These are phyloP conservation scores for Lepetodrilus schrolli DNA, from an alignment of 2,888 invertebrate species.

Conservation along the genomic window DNA sequence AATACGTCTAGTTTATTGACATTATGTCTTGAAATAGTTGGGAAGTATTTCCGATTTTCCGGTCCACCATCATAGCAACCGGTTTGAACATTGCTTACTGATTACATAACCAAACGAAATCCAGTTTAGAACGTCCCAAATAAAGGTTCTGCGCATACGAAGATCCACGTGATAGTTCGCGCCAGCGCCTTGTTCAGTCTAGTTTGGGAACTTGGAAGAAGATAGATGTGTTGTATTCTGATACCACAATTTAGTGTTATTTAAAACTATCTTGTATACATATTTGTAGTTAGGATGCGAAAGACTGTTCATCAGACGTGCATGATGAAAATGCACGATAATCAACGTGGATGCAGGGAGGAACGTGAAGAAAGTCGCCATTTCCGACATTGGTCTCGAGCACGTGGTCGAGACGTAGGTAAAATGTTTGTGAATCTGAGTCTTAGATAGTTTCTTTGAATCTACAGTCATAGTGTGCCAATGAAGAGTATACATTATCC, in stretches of 20 bases:
- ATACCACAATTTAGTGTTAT: too few relatives aligned
- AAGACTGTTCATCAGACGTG: too few relatives aligned
- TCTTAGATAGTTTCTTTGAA: background rate
- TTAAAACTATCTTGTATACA: too few relatives aligned
- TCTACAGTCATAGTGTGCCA: background rate
- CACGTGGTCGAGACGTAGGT: background rate
- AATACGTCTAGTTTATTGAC: too few relatives aligned
- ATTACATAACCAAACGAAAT: background rate
- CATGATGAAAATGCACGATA: too few relatives aligned
- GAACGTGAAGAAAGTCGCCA: too few relatives aligned
- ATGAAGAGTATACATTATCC: conserved; percentile 10
- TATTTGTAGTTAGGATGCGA: too few relatives aligned
- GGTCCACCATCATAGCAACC: background rate
- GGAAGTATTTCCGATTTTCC: too few relatives aligned
- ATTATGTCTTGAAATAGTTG: too few relatives aligned
- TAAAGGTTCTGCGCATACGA: background rate
- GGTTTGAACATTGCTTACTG: background rate
- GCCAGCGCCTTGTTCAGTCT: background rate
- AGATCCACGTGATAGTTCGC: background rate
- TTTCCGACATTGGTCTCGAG: too few relatives aligned
- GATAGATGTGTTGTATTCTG: background rate
- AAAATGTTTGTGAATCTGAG: too few relatives aligned
- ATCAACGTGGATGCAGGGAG: too few relatives aligned
- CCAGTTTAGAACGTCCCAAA: background rate
- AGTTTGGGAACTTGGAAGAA: background rate